Evolutionary conservation across 1,140 invertebrate genomes (phyloP), one percentile per base, ranked within the genome.

Genomic region (Calycopis cecrops): DNA sequence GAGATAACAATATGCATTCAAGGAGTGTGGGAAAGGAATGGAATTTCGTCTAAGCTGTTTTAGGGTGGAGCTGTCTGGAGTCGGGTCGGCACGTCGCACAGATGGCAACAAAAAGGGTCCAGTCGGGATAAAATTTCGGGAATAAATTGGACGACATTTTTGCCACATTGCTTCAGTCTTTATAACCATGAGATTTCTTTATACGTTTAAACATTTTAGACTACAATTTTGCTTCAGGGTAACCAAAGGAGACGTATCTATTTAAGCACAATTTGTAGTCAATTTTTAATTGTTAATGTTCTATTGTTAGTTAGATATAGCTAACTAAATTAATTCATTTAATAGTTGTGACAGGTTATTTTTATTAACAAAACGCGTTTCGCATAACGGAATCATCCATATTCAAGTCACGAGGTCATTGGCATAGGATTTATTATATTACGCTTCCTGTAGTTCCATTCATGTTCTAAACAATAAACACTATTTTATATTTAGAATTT

Each of bases 81-180:
- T 71, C 63, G 78, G 40, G 40, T 16, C 14, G 14, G 14, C 40
- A 17, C 73, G 68, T 68, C 71, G 71, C 73, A 79, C 83, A 86
- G 80, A 86, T 86, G 79, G 75, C 64, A 81, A 83, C 83, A 84
- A 87, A 86, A 86, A 86, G 80, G 81, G 75, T 83, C 76, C 74
- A 79, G 76, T 73, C 79, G 67, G 71, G 78, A 76, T 68, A 73
- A 77, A 85, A 86, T 73, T 84, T 86, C 79, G 78, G 79, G 80
- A 63, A 86, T 86, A 85, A 85, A 81, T 86, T 83, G 83, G 84
- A 83, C 79, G 80, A 74, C 78, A 84, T 86, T 83, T 85, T 86
- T 81, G 75, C 75, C 76, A 81, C 78, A 83, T 80, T 74, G 73
- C 68, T 73, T 52, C 38, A n/a, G 38, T 14, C 40, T 44, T 44